Conservation (phyloP, 2,113 vertebrate genomes). For the Clupea harengus region DNA sequence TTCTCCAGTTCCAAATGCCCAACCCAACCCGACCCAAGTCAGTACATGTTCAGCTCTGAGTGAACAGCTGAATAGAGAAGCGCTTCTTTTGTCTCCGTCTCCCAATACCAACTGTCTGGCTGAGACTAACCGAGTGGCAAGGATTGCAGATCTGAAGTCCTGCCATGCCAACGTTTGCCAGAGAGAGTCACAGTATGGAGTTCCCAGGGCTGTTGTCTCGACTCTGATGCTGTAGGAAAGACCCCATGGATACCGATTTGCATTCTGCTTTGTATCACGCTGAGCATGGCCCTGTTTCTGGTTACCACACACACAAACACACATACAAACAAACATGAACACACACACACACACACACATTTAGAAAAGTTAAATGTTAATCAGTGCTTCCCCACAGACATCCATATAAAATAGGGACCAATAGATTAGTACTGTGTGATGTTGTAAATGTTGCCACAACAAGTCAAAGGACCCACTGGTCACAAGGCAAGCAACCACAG, state of each 20-base stretch:
- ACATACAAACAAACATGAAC: not conserved
- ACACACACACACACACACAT: not conserved
- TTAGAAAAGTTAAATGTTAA: not conserved
- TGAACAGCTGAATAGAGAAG: too few species aligned
- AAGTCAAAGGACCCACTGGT: not conserved
- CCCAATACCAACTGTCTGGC: conserved; percentile 27
- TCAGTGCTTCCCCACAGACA: not conserved
- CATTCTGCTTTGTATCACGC: too few species aligned
- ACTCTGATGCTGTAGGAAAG: too few species aligned
- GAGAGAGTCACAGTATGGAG: conserved; percentile 51
- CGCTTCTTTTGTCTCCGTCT: too few species aligned
- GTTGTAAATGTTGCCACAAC: not conserved
- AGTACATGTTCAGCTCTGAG: too few species aligned
- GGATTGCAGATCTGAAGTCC: conserved; percentile 56
- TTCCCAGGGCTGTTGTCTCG: conserved; percentile 26
- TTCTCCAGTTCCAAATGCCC: too few species aligned
- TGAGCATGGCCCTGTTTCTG: too few species aligned
- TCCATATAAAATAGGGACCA: too few species aligned
- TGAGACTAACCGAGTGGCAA: conserved; percentile 59
- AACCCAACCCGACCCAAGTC: too few species aligned
- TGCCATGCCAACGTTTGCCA: conserved; percentile 57
- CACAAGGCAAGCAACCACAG: too few species aligned
- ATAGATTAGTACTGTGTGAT: not conserved
- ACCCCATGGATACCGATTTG: too few species aligned
- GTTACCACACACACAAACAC: not conserved